Percentiles rank a stretch among this genome's conserved stretches.
phyloP scores from a whole-genome alignment of 2,888 invertebrate species.

The Pristionchus arcanus region DNA sequence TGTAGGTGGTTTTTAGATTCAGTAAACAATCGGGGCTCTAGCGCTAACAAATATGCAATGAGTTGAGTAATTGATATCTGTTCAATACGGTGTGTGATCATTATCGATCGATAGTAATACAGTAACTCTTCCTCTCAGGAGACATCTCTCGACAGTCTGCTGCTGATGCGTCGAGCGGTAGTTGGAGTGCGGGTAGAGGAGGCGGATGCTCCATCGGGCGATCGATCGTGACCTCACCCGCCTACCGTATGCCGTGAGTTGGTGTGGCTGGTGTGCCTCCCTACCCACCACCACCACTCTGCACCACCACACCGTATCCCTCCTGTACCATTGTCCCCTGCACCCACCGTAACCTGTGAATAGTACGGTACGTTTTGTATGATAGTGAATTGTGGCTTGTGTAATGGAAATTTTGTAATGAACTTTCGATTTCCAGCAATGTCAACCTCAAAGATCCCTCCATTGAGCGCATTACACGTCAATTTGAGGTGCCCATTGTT shows the following conservation, averaged over 20 bases:
- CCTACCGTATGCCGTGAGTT: slow-evolving; percentile 13
- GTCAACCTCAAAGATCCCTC: neutral
- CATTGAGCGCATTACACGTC: neutral
- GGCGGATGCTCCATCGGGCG: neutral
- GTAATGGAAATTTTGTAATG: neutral
- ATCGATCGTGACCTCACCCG: slow-evolving; percentile 26
- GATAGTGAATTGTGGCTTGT: neutral
- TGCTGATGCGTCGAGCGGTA: neutral
- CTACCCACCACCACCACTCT: slow-evolving; percentile 8
- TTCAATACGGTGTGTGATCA: neutral
- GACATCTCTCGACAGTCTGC: slow-evolving; percentile 3
- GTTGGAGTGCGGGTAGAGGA: neutral
- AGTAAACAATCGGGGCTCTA: too few relatives aligned
- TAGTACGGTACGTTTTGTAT: neutral
- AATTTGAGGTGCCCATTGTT: slow-evolving; percentile 19
- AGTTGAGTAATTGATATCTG: too few relatives aligned
- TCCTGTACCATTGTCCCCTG: neutral
- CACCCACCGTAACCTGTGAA: neutral
- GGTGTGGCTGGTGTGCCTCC: neutral
- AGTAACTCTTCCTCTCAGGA: neutral
- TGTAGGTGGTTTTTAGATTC: too few relatives aligned
- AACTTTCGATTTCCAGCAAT: neutral
- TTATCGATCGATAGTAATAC: neutral
- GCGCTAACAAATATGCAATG: too few relatives aligned
- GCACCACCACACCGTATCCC: neutral